Evolutionary conservation across 1,140 invertebrate species (phyloP), one percentile per base, ranked within the genome.

Genomic region (Temnothorax curvispinosus): DNA sequence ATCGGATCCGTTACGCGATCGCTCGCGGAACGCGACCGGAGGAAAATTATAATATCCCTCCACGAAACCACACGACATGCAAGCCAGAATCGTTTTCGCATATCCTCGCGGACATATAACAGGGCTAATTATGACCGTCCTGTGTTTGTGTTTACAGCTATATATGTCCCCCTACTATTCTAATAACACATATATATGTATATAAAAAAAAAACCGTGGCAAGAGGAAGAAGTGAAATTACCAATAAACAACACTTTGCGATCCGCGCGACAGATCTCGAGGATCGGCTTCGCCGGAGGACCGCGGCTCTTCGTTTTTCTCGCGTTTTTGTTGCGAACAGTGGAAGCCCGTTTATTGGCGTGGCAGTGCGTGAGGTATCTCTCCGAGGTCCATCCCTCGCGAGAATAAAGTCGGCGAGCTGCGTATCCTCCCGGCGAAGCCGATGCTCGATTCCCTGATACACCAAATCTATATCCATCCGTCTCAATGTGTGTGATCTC

Each of bases 41-140:
- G 50, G 27, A 62, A 88, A 90, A n/a, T 82, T 76, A 44, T 8
- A 60, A 32, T 80, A 86, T 89, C 81, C 86, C 91, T 91, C 92
- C 89, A 89, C 38, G 92, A 82, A 85, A 92, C 88, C 92, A 89
- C 41, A 82, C 88, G 90, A 84, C 88, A 92, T 92, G 86, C 89
- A 91, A 87, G 27, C 85, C 86, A 75, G 8, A 60, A 82, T 78
- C 60, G 85, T 8, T 85, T 80, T 88, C 71, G 35, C 80, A 65
- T 90, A 69, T 69, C 80, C 64, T 54, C 18, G 69, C 52, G 52
- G 77, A 88, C 58, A 86, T 78, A 18, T 67, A 74, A 32, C 41
- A 38, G 41, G 64, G n/a, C 44, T 58, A 54, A 86, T 32, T n/a
- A 75, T 21, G 50, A 86, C 50, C 50, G 38, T 41, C 56, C 38